These are phyloP conservation scores for Mormyrus lacerda DNA, from an alignment of 2,113 vertebrate species.

Conservation along the genomic window DNA sequence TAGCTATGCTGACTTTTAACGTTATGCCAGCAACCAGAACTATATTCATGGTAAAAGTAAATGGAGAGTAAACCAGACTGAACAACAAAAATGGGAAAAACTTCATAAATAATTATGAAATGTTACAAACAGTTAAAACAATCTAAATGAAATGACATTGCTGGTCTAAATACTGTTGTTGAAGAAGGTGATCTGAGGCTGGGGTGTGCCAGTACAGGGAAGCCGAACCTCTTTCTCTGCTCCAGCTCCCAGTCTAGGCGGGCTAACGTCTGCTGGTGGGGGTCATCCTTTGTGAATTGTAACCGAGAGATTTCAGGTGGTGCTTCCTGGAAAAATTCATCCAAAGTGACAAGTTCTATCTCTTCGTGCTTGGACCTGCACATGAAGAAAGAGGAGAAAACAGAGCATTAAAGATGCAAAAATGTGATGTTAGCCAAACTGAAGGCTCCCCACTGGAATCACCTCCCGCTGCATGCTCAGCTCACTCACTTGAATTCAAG, in stretches of 20 bases:
- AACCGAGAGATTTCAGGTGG: conserved; percentile 80
- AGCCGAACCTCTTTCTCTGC: conserved; percentile 83
- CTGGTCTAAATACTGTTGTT: neutral
- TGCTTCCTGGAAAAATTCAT: conserved; percentile 84
- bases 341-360: conserved; percentile 83
- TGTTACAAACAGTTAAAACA: neutral
- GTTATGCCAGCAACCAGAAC: neutral
- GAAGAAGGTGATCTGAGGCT: neutral
- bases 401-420: neutral
- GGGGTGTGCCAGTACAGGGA: neutral
- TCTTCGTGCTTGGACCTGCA: conserved; percentile 92
- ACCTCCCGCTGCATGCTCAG: neutral
- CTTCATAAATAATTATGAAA: neutral
- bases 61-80: neutral
- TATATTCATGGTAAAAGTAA: neutral
- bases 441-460: neutral
- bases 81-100: neutral
- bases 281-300: conserved; percentile 71
- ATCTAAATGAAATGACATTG: neutral
- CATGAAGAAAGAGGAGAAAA: neutral
- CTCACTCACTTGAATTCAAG: conserved; percentile 91
- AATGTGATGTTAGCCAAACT: neutral
- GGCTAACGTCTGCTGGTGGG: conserved; percentile 90
- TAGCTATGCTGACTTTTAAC: neutral
- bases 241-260: conserved; percentile 98